A percentile compares a stretch with the other conserved stretches of the same genome.
These are phyloP conservation scores for Phoeniculus purpureus DNA, from an alignment of 2,797 vertebrate species.

Conservation along the genomic window DNA sequence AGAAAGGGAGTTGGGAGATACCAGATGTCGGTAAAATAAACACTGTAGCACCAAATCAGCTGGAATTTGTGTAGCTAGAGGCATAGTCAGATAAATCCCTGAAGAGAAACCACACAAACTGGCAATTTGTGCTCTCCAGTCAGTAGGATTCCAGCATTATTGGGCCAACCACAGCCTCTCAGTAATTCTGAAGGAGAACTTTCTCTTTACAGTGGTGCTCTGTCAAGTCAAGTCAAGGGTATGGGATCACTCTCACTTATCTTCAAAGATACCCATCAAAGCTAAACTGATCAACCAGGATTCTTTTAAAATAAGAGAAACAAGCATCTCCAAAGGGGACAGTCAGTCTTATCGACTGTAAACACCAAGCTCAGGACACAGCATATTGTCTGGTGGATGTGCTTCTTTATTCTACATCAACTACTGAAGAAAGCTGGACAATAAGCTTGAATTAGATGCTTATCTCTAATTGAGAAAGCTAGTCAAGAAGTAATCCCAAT, in stretches of 20 bases:
- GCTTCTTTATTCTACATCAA: neutral
- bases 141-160: neutral
- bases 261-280: neutral
- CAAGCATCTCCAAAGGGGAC: neutral
- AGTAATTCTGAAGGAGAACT: neutral
- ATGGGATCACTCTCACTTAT: neutral
- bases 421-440: neutral
- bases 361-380: neutral
- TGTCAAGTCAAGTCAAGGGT: neutral
- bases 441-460: neutral
- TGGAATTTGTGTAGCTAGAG: neutral
- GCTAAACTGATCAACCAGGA: neutral
- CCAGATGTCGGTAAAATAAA: neutral
- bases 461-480: neutral
- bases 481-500: neutral
- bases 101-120: neutral
- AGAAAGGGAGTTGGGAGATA: neutral
- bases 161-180: neutral
- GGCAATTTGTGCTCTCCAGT: neutral
- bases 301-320: neutral
- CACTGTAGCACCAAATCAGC: neutral
- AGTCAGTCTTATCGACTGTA: neutral
- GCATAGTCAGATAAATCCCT: neutral
- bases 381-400: neutral
- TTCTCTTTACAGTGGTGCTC: neutral